Conservation (phyloP, 2,113 vertebrate genomes). For the Oryzias woworae region DNA sequence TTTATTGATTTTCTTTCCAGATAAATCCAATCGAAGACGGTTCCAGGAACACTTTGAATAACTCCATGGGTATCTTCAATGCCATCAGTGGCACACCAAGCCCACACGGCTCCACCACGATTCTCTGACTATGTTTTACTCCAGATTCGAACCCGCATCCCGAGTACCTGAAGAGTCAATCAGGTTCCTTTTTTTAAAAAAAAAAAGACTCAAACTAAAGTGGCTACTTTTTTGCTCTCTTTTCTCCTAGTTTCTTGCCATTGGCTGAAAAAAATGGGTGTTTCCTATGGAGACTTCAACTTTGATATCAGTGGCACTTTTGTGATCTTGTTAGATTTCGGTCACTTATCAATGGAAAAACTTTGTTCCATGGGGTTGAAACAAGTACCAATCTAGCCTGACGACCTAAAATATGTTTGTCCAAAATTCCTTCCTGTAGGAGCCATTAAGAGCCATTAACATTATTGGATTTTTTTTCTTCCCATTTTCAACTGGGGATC, state of each 20-base stretch:
- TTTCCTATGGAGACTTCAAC: conserved; percentile 67
- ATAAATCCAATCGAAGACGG: conserved; percentile 85
- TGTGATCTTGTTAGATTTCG: neutral
- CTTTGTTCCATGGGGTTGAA: too few species aligned
- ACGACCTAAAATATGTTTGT: conserved; percentile 3
- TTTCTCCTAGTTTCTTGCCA: neutral
- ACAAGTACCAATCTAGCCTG: too few species aligned
- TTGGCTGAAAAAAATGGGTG: conserved; percentile 36
- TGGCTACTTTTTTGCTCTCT: neutral
- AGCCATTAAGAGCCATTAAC: neutral
- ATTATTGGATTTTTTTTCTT: conserved; percentile 43
- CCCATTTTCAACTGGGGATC: neutral
- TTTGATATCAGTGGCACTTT: conserved; percentile 2
- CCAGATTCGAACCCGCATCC: conserved; percentile 2
- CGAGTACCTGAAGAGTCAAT: neutral
- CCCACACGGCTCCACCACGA: conserved; percentile 84
- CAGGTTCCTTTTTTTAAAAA: neutral
- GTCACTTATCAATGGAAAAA: neutral
- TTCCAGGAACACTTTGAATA: conserved; percentile 81
- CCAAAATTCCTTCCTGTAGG: neutral
- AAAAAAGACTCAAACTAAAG: neutral
- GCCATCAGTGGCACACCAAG: conserved; percentile 93
- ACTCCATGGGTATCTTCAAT: conserved; percentile 94
- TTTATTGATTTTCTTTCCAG: conserved; percentile 67
- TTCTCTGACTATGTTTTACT: conserved; percentile 70